Base-by-base conservation (phyloP, 2,888 invertebrate genomes). In the Cabera pusaria region DNA sequence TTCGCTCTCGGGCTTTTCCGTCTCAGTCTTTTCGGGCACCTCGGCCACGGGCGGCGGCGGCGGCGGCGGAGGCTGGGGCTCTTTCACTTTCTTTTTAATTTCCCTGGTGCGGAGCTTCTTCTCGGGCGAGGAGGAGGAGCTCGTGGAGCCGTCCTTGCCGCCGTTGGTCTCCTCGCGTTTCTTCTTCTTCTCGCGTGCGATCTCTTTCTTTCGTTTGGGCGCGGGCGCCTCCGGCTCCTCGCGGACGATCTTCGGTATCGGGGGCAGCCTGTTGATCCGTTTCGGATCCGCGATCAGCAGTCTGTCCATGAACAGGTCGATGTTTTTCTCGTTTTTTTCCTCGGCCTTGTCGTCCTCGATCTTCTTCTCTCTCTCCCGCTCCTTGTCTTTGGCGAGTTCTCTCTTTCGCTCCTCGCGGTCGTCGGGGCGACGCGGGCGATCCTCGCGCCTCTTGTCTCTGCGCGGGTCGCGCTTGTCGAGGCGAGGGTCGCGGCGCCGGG, bases 241-340 rank as follows among this genome's bases (percentile, higher is more conserved):
- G 22, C 73, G 57, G 4, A 60, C 59, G 3, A 84, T 56, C 50
- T 84, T 85, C 1, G 87, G 87, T 33, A 87, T 88, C 9, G 89
- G 87, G 3, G 88, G 88, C 23, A 88, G 68, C 39, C 80, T 80
- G 59, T 68, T 76, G 31, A 85, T 80, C 44, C 48, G 1, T 26
- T 75, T 73, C 6, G 78, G 56, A 34, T 82, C 83, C 1, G 71
- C 58, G 9, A 74, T 42, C 11, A 65, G 40, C 1, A 71, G 56
- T 9, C 69, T 69, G 16, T 69, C 67, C 3, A 74, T 51, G 52
- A 67, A 75, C 1, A 54, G 62, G 39, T 56, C 52, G 1, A 42
- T 22, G 9, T 9, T 8, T 12, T 7, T 31, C 16, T 31, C 35
- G 12, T 8, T 12, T 7, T 31, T 11, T 31, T 29, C 9, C 14